Evolutionary conservation across 2,113 vertebrate species (phyloP).

Genomic region (Ceyx cyanopectus): DNA sequence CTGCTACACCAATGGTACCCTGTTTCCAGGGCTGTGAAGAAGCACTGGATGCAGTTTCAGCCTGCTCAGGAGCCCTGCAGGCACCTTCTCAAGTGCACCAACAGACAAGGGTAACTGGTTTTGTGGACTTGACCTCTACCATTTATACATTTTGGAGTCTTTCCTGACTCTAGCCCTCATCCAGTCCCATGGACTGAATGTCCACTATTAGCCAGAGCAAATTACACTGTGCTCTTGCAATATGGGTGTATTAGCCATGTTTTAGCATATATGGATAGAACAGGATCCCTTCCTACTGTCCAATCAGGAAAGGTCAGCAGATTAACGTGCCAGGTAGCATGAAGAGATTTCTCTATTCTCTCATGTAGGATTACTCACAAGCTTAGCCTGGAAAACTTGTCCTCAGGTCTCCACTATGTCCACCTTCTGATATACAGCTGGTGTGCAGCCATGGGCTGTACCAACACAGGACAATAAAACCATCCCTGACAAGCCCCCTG

Average conservation of each 20-base stretch:
- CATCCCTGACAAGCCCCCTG: background rate
- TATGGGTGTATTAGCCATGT: too few relatives aligned
- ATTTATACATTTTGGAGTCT: background rate
- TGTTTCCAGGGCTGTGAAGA: background rate
- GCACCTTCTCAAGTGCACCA: background rate
- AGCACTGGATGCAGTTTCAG: background rate
- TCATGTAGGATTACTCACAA: too few relatives aligned
- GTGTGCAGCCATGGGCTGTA: too few relatives aligned
- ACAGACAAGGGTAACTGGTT: background rate
- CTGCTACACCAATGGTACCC: background rate
- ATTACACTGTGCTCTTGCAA: background rate
- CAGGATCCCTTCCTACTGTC: too few relatives aligned
- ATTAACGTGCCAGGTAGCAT: too few relatives aligned
- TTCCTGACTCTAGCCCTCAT: background rate
- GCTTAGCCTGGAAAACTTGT: too few relatives aligned
- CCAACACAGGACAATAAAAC: too few relatives aligned
- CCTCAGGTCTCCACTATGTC: too few relatives aligned
- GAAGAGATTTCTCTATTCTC: too few relatives aligned
- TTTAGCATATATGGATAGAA: too few relatives aligned
- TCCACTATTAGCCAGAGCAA: accelerated
- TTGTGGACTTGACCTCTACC: background rate
- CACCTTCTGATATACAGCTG: too few relatives aligned
- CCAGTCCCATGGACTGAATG: background rate
- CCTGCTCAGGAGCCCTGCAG: background rate
- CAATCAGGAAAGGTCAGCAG: too few relatives aligned